These are phyloP conservation scores for Pelecanoides urinatrix DNA, from an alignment of 2,113 vertebrate species.

Conservation along the genomic window DNA sequence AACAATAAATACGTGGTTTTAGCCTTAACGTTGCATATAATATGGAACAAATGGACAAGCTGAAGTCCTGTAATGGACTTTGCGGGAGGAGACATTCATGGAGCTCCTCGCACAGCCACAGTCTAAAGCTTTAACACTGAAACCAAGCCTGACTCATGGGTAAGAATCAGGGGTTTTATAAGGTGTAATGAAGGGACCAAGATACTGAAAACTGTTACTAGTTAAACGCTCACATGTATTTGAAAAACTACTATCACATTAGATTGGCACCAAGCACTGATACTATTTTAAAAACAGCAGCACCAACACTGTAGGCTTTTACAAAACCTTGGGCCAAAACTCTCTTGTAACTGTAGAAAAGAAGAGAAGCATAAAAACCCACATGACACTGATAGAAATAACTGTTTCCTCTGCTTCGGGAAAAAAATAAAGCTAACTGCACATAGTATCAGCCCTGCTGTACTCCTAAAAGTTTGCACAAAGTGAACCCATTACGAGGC, in stretches of 20 bases:
- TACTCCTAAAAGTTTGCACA: fast-evolving
- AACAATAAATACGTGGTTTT: not conserved
- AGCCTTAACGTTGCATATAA: not conserved
- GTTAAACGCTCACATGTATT: fast-evolving
- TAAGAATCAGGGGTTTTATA: not conserved
- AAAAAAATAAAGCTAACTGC: fast-evolving
- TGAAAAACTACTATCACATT: not conserved
- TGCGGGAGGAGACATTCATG: not conserved
- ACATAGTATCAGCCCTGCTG: fast-evolving
- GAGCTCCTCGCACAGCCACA: not conserved
- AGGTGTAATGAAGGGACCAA: fast-evolving
- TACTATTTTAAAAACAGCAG: not conserved
- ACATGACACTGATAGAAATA: fast-evolving
- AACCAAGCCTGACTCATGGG: not conserved
- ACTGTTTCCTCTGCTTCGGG: fast-evolving
- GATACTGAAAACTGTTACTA: not conserved
- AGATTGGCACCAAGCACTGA: not conserved
- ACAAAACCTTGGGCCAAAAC: not conserved
- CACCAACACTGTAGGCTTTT: not conserved
- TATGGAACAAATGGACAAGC: not conserved
- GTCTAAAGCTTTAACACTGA: not conserved
- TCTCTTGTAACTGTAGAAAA: not conserved
- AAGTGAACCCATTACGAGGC: not conserved
- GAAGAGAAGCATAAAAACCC: not conserved
- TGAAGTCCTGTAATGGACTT: not conserved